Percentiles rank a stretch among this genome's conserved stretches.
Evolutionary conservation across 2,888 invertebrate species (phyloP).

Genomic region (Scaptomyza tumidula): DNA sequence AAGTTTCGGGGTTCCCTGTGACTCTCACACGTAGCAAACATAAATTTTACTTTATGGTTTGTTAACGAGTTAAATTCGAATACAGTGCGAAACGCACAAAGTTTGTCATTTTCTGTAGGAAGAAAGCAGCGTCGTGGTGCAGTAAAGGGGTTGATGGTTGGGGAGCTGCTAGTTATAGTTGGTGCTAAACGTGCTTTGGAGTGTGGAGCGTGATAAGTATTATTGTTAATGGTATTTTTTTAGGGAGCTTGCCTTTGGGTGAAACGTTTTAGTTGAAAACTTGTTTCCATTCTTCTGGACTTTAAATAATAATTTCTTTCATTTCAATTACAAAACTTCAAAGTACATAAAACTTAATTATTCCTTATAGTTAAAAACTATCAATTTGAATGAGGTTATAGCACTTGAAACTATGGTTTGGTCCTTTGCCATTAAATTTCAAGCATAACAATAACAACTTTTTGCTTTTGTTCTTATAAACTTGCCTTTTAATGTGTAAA

Average conservation of each 20-base stretch:
- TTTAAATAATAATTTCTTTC: constrained; percentile 8
- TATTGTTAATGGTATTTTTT: constrained; percentile 69
- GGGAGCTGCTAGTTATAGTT: not conserved
- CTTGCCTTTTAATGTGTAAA: too few species aligned
- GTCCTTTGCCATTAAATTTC: not conserved
- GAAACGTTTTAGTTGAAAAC: constrained; percentile 38
- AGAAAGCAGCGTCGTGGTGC: constrained; percentile 25
- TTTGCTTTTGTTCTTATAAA: too few species aligned
- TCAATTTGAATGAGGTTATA: not conserved
- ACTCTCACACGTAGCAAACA: constrained; percentile 71
- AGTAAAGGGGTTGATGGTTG: not conserved
- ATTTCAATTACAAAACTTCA: constrained; percentile 18
- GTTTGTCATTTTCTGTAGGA: constrained; percentile 68
- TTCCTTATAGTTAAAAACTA: not conserved
- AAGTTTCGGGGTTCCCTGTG: constrained; percentile 16
- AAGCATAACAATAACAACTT: not conserved
- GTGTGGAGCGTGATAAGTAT: constrained; percentile 74
- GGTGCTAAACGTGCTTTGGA: constrained; percentile 54
- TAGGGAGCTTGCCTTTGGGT: constrained; percentile 25
- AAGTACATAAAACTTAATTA: not conserved
- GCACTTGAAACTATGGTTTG: not conserved
- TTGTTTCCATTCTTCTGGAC: constrained; percentile 31
- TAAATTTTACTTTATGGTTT: constrained; percentile 77
- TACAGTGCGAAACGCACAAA: constrained; percentile 68
- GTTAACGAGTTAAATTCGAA: constrained; percentile 77